Conservation (phyloP, 2,797 vertebrate species). For the Myotis pilosus region DNA sequence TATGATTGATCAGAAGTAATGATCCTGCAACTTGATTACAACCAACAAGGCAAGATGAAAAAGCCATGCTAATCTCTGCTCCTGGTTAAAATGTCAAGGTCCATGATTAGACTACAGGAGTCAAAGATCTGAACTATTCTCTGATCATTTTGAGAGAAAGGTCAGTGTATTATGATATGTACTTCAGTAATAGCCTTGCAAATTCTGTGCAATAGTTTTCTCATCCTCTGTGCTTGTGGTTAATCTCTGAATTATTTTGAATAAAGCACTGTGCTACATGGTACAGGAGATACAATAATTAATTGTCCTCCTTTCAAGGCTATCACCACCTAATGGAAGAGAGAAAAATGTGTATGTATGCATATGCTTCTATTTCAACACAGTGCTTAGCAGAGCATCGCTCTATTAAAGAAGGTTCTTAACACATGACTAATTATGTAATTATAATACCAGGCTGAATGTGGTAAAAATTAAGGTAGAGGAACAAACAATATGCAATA, state of each 20-base stretch:
- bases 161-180: slow-evolving; percentile 42
- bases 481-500: neutral
- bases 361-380: neutral
- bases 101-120: slow-evolving; percentile 45
- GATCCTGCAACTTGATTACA: slow-evolving; percentile 49
- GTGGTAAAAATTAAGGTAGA: neutral
- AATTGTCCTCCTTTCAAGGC: neutral
- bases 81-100: slow-evolving; percentile 54
- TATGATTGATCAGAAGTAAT: slow-evolving; percentile 63
- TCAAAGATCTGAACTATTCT: slow-evolving; percentile 59
- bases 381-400: neutral
- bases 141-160: slow-evolving; percentile 53
- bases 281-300: neutral
- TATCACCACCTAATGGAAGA: neutral
- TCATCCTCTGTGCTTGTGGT: neutral
- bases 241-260: slow-evolving; percentile 45
- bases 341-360: neutral
- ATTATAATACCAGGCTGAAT: neutral
- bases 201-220: slow-evolving; percentile 52
- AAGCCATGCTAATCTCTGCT: slow-evolving; percentile 36
- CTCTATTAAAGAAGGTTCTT: neutral
- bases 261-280: neutral
- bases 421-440: neutral
- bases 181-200: slow-evolving; percentile 36
- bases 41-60: slow-evolving; percentile 34